Conservation (phyloP, 2,888 invertebrate genomes). For the Andricus quercusramuli region DNA sequence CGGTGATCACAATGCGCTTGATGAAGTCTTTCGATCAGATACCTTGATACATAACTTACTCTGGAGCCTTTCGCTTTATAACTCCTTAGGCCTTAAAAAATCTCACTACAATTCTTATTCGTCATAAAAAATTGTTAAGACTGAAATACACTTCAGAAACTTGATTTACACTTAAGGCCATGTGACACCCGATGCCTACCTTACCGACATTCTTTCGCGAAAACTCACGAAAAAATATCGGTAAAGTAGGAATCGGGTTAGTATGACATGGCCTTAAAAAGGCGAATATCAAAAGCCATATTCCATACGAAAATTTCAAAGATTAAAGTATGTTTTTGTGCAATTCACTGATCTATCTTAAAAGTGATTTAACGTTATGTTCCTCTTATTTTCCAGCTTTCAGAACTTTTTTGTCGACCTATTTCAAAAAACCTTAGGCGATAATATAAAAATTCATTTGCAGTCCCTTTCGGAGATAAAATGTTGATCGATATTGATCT, state of each 20-base stretch:
- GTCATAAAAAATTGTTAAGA: constrained; percentile 17
- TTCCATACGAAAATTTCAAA: constrained; percentile 2
- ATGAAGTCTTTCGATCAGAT: constrained; percentile 61
- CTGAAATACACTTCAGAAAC: constrained; percentile 28
- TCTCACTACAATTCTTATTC: constrained; percentile 41
- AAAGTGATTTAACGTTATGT: constrained; percentile 9
- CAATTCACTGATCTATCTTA: constrained; percentile 13
- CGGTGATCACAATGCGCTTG: constrained; percentile 70
- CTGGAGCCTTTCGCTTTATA: constrained; percentile 21
- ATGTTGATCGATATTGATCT: not conserved
- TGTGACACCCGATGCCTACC: no score
- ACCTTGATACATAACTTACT: constrained; percentile 41
- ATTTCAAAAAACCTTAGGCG: constrained; percentile 30
- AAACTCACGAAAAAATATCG: no score
- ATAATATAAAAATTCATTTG: constrained; percentile 42
- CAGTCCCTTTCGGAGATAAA: constrained; percentile 16
- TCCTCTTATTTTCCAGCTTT: constrained; percentile 10
- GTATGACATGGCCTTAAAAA: not conserved
- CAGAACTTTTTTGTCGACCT: no score
- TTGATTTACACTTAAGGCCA: not conserved
- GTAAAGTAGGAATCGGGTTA: no score
- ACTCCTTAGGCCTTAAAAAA: constrained; percentile 48
- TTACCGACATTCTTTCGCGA: no score
- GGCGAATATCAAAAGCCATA: constrained; percentile 28
- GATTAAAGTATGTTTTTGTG: constrained; percentile 9